These are phyloP conservation scores for Pteria penguin DNA, from an alignment of 2,888 invertebrate species.

Conservation along the genomic window DNA sequence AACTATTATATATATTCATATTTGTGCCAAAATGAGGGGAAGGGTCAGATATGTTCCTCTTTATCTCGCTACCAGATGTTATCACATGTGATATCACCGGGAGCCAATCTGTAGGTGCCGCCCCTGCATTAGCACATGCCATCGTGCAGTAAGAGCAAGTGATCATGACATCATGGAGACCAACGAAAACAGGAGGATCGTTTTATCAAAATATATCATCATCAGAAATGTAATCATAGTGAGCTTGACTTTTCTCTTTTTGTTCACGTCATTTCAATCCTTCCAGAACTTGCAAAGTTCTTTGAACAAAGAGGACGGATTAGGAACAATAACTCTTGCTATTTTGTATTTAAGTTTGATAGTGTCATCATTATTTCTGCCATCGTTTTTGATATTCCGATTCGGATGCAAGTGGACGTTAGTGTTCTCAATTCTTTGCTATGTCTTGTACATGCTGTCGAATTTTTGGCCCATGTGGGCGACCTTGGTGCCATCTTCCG, in stretches of 20 bases:
- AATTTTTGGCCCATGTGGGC: conserved; percentile 94
- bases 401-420: conserved; percentile 98
- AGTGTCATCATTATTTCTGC: conserved; percentile 94
- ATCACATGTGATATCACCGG: too few species aligned
- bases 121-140: too few species aligned
- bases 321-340: conserved; percentile 93
- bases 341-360: conserved; percentile 95
- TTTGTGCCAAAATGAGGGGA: too few species aligned
- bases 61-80: too few species aligned
- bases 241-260: conserved; percentile 95
- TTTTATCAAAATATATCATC: not conserved
- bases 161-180: too few species aligned
- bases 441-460: conserved; percentile 95
- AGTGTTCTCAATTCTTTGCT: conserved; percentile 93
- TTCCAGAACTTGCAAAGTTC: conserved; percentile 95
- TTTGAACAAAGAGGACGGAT: conserved; percentile 92
- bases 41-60: too few species aligned
- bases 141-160: too few species aligned
- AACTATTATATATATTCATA: too few species aligned
- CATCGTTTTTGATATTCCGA: conserved; percentile 68
- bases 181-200: too few species aligned
- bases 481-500: conserved; percentile 88
- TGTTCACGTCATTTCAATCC: conserved; percentile 96
- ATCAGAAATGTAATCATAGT: conserved; percentile 82
- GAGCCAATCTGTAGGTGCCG: too few species aligned